phyloP scores from a whole-genome alignment of 2,888 invertebrate genomes.

The Idaea dimidiata region DNA sequence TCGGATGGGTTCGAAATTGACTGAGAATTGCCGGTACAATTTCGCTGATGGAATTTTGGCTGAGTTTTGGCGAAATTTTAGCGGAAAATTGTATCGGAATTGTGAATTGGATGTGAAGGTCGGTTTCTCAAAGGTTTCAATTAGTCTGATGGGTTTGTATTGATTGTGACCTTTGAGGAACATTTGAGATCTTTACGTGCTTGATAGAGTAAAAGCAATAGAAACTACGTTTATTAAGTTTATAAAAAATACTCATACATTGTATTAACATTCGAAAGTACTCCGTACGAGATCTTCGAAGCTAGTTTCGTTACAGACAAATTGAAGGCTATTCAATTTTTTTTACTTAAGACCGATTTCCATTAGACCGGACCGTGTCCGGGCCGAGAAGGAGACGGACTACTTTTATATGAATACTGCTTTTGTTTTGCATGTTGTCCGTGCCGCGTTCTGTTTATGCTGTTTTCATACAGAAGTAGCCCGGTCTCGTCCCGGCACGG shows the following conservation, averaged over 20 bases:
- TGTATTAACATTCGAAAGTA: too few relatives aligned
- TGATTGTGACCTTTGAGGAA: not conserved
- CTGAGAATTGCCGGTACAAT: constrained; percentile 20
- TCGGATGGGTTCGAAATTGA: constrained; percentile 33
- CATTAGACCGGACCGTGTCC: too few relatives aligned
- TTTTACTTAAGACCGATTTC: too few relatives aligned
- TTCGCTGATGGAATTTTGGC: constrained; percentile 2
- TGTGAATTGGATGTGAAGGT: not conserved
- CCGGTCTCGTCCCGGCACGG: too few relatives aligned
- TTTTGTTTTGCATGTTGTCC: too few relatives aligned
- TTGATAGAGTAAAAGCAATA: not conserved
- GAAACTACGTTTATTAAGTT: not conserved
- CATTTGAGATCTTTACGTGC: not conserved
- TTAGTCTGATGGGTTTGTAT: not conserved
- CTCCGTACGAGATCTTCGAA: too few relatives aligned
- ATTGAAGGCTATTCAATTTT: too few relatives aligned
- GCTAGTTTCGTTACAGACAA: too few relatives aligned
- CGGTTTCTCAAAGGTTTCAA: not conserved
- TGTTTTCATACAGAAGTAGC: too few relatives aligned
- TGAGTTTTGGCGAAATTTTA: constrained; percentile 1
- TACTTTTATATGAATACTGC: too few relatives aligned
- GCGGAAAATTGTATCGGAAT: not conserved
- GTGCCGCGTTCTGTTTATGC: too few relatives aligned
- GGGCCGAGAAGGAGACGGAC: too few relatives aligned
- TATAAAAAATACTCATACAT: not conserved